Evolutionary conservation across 1,140 invertebrate species (phyloP).

Genomic region (Papilio polytes): DNA sequence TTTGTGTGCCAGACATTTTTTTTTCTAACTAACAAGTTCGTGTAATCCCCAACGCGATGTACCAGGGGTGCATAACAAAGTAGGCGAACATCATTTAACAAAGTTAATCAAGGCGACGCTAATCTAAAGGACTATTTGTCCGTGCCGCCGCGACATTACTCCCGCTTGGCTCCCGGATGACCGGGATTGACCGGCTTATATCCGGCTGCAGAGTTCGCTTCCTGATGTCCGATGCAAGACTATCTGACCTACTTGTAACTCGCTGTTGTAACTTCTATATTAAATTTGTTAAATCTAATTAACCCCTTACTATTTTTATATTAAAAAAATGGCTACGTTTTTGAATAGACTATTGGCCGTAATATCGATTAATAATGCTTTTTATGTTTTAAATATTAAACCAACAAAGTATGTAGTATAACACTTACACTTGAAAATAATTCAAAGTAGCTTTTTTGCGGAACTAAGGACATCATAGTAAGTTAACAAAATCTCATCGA

Average conservation of each 20-base stretch:
- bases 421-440: no score
- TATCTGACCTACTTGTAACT: constrained; percentile 30
- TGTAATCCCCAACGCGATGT: constrained; percentile 47
- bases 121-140: constrained; percentile 74
- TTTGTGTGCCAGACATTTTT: not conserved
- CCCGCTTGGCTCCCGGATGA: constrained; percentile 52
- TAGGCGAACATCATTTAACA: constrained; percentile 59
- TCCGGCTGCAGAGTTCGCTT: constrained; percentile 54
- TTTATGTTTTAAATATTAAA: no score
- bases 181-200: constrained; percentile 63
- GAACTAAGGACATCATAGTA: no score
- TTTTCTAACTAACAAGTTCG: constrained; percentile 39
- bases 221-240: constrained; percentile 52
- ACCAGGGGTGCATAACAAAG: constrained; percentile 70
- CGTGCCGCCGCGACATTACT: constrained; percentile 72
- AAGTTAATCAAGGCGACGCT: constrained; percentile 75
- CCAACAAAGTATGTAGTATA: no score
- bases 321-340: no score
- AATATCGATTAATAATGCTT: no score
- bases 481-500: no score
- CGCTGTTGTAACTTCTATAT: not conserved
- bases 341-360: no score
- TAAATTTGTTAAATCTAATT: not conserved
- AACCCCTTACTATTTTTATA: no score
- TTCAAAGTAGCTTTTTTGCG: no score